Conservation (phyloP, 2,797 vertebrate genomes). For the Acrossocheilus wenchowensis region DNA sequence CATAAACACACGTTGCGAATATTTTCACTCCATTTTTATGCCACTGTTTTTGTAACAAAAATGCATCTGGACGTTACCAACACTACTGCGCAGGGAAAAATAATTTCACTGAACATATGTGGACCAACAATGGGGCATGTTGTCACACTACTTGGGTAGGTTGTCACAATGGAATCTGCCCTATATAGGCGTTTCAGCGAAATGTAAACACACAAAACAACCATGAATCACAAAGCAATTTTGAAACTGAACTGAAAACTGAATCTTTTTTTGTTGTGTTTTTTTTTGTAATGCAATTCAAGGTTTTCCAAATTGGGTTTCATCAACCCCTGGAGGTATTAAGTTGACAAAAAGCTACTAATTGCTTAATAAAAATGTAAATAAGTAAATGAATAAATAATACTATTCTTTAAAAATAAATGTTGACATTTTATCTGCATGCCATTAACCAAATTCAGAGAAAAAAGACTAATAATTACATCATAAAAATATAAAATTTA, state of each 20-base stretch:
- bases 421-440: not conserved
- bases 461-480: not conserved
- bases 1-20: not conserved
- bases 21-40: not conserved
- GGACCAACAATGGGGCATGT: not conserved
- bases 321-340: not conserved
- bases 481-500: not conserved
- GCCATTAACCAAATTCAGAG: not conserved
- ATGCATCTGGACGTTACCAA: not conserved
- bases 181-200: too few relatives aligned
- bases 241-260: not conserved
- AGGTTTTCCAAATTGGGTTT: not conserved
- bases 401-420: not conserved
- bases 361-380: not conserved
- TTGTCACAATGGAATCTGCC: too few relatives aligned
- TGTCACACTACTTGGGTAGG: not conserved
- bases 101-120: not conserved
- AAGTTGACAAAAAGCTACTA: not conserved
- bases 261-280: not conserved
- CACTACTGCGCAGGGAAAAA: too few relatives aligned
- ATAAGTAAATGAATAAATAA: not conserved
- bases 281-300: too few relatives aligned
- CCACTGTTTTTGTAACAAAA: not conserved
- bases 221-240: not conserved
- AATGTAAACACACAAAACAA: not conserved